These are phyloP conservation scores for Tinea pellionella DNA, from an alignment of 2,888 invertebrate genomes.

Conservation along the genomic window DNA sequence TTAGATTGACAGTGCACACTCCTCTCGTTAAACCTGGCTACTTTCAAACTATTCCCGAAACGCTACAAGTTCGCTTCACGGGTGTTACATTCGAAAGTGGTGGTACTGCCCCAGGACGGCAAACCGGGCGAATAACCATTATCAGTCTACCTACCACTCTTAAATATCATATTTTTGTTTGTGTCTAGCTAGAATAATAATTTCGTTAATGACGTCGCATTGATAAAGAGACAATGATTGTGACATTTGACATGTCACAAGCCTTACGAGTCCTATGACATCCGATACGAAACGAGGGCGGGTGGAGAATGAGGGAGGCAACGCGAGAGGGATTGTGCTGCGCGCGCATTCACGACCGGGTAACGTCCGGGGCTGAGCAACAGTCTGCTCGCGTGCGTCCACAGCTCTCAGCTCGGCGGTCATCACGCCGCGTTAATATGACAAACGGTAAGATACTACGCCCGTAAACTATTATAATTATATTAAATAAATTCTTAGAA, in stretches of 20 bases:
- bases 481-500: not conserved
- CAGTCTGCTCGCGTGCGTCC: constrained; percentile 63
- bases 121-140: too few relatives aligned
- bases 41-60: too few relatives aligned
- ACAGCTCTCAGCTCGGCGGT: constrained; percentile 38
- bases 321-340: constrained; percentile 24
- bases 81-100: too few relatives aligned
- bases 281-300: not conserved
- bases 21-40: too few relatives aligned
- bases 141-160: too few relatives aligned
- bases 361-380: constrained; percentile 36
- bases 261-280: not conserved
- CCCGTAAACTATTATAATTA: not conserved
- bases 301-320: constrained; percentile 24
- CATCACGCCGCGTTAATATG: constrained; percentile 46
- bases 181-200: not conserved
- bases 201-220: constrained; percentile 1
- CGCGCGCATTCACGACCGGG: constrained; percentile 53
- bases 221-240: constrained; percentile 9
- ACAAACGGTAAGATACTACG: constrained; percentile 51
- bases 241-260: constrained; percentile 6
- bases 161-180: too few relatives aligned
- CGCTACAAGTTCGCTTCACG: too few relatives aligned
- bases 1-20: too few relatives aligned
- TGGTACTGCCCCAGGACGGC: too few relatives aligned